phyloP scores from a whole-genome alignment of 2,797 vertebrate genomes.

The Monodelphis domestica region DNA sequence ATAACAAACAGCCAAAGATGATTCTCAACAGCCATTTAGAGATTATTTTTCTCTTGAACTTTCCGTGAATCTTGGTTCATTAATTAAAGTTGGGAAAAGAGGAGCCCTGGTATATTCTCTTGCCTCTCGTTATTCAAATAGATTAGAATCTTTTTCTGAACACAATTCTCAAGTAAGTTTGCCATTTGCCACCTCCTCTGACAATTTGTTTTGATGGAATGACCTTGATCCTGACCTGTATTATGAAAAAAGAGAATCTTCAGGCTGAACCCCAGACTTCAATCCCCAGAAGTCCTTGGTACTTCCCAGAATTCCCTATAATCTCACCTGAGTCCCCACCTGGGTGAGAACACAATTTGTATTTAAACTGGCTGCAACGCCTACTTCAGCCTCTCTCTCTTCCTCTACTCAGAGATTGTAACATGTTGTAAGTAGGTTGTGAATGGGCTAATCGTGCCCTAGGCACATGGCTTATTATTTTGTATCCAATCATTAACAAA shows the following conservation, averaged over 20 bases:
- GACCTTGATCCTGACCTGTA: background rate
- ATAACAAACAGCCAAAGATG: background rate
- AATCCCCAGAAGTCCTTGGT: no score
- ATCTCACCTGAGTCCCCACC: no score
- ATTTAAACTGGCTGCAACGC: no score
- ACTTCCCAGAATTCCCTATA: no score
- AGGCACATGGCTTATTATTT: no score
- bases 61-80: constrained; percentile 16
- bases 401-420: no score
- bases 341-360: no score
- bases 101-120: background rate
- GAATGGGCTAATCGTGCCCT: no score
- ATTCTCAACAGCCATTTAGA: background rate
- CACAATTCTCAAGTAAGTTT: background rate
- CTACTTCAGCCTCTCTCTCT: no score
- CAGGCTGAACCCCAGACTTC: no score
- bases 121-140: constrained; percentile 23
- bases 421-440: no score
- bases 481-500: no score
- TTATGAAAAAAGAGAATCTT: background rate
- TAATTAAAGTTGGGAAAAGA: background rate
- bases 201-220: background rate
- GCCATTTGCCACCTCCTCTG: background rate
- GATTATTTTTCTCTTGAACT: background rate
- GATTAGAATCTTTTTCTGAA: background rate